Percentiles rank a stretch among this genome's conserved stretches.
Evolutionary conservation across 2,888 invertebrate species (phyloP).

Genomic region (Agonopterix arenella): DNA sequence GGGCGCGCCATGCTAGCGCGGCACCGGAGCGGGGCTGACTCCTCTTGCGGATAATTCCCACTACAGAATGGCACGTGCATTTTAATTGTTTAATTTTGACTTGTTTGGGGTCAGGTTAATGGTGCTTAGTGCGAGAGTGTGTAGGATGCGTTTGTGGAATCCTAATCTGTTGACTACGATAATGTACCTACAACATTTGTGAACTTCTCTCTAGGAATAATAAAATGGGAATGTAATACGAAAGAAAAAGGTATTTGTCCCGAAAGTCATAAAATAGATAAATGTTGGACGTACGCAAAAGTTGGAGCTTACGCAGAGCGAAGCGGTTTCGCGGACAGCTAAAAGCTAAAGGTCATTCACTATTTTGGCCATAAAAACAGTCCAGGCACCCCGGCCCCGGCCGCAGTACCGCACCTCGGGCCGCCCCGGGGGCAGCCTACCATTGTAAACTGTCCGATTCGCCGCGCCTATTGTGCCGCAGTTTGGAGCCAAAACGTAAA

Average conservation of each 20-base stretch:
- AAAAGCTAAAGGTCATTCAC: constrained; percentile 45
- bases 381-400: constrained; percentile 15
- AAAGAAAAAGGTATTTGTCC: neutral
- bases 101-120: constrained; percentile 21
- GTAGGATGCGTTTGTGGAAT: neutral
- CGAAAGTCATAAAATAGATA: neutral
- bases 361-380: constrained; percentile 41
- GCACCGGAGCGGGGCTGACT: constrained; percentile 14
- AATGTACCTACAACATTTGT: neutral
- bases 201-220: no score
- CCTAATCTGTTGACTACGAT: neutral
- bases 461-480: constrained; percentile 64
- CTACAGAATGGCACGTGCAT: constrained; percentile 24
- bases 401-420: constrained; percentile 10
- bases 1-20: constrained; percentile 12
- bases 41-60: constrained; percentile 19
- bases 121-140: neutral
- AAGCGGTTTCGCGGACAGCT: constrained; percentile 4
- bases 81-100: constrained; percentile 50
- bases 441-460: constrained; percentile 59
- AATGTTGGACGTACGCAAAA: neutral
- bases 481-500: constrained; percentile 73
- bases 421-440: constrained; percentile 30
- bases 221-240: no score
- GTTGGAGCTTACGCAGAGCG: constrained; percentile 7